Percentiles rank a stretch among this genome's conserved stretches.
Conservation (phyloP, 2,113 vertebrate genomes). For the Cottus gobio region DNA sequence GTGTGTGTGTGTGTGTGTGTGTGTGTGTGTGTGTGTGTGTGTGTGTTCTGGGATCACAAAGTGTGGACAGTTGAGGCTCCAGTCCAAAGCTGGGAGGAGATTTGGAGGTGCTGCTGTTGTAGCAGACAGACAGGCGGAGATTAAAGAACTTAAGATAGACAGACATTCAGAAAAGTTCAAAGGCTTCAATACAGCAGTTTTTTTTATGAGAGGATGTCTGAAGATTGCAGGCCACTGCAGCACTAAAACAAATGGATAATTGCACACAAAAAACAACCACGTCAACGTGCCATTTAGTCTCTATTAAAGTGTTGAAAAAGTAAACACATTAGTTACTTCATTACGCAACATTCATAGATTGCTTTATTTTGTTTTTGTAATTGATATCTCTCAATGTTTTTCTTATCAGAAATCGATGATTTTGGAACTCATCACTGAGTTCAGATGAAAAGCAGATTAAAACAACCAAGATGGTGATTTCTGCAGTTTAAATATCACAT, state of each 20-base stretch:
- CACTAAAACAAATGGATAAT: conserved; percentile 5
- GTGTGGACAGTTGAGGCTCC: conserved; percentile 56
- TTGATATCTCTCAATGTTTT: no score
- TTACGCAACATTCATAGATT: neutral
- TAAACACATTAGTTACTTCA: neutral
- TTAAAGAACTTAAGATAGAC: conserved; percentile 74
- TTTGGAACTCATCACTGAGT: neutral
- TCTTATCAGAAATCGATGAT: neutral
- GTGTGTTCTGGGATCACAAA: conserved; percentile 60
- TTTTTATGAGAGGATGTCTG: conserved; percentile 34
- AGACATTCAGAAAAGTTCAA: conserved; percentile 70
- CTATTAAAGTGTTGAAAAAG: neutral
- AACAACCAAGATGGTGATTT: neutral
- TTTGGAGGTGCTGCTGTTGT: conserved; percentile 67
- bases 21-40: conserved; percentile 5
- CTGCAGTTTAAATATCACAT: neutral
- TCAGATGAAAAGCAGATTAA: no score
- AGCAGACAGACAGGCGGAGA: conserved; percentile 69
- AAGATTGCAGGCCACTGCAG: conserved; percentile 27
- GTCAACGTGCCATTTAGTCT: neutral
- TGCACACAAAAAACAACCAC: neutral
- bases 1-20: conserved; percentile 5
- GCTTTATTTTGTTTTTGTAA: neutral
- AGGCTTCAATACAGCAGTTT: conserved; percentile 38
- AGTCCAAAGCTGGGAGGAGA: conserved; percentile 65